Conservation (phyloP, 2,888 invertebrate genomes). For the Apeira syringaria region DNA sequence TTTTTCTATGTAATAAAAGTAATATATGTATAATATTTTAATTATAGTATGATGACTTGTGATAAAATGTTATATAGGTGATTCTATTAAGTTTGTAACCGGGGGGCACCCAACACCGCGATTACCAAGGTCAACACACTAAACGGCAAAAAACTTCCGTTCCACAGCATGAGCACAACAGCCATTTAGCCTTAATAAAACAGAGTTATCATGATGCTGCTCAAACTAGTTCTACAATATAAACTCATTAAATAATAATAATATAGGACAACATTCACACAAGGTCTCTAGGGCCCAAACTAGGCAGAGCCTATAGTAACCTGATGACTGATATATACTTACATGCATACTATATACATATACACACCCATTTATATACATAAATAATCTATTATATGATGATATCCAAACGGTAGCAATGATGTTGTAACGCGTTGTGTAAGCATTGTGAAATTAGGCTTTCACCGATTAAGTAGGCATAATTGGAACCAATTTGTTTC, state of each 20-base stretch:
- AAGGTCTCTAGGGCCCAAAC: too few relatives aligned
- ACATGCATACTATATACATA: too few relatives aligned
- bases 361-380: too few relatives aligned
- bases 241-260: conserved; percentile 1
- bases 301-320: too few relatives aligned
- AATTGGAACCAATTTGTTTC: conserved; percentile 45
- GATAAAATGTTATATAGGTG: too few relatives aligned
- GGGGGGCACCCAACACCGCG: not conserved
- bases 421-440: conserved; percentile 31
- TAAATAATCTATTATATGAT: not conserved
- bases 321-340: too few relatives aligned
- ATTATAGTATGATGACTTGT: too few relatives aligned
- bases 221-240: conserved; percentile 4
- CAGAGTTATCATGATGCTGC: conserved; percentile 6
- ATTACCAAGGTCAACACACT: conserved; percentile 14
- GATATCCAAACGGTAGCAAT: conserved; percentile 13
- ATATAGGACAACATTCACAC: too few relatives aligned
- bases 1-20: too few relatives aligned
- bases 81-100: not conserved
- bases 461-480: conserved; percentile 45
- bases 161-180: conserved; percentile 11
- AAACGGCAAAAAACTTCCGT: conserved; percentile 10
- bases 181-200: conserved; percentile 5
- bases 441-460: conserved; percentile 33
- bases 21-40: too few relatives aligned